Base-by-base conservation (phyloP, 2,888 invertebrate species). In the Homarus gammarus region DNA sequence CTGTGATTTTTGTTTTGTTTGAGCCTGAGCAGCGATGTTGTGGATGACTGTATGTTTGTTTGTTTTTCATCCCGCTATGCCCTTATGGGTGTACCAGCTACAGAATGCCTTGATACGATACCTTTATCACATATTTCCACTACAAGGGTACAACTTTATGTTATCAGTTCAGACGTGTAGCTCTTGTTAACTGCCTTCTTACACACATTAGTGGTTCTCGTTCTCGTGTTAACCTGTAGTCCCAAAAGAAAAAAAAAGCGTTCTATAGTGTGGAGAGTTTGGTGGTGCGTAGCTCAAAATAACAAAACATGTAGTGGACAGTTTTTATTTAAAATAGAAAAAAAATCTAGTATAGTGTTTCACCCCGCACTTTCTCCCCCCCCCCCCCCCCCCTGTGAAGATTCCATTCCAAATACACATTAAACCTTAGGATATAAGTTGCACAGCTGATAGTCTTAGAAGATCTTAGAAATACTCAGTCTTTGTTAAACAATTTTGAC, bases 261-360 rank as follows among this genome's bases (percentile, higher is more conserved):
- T 27, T 64, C 27, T 64, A 64, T n/a, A n/a, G n/a, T n/a, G 64
- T 27, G 64, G 22, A 27, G 27, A 27, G 22, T 27, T 83, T 2
- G 82, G 70, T 83, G 82, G 82, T 83, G 44, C 33, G 68, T 68
- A 70, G 82, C 70, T 83, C 82, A 83, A 83, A 56, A n/a, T n/a
- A n/a, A n/a, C n/a, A n/a, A 64, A 68, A 82, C 44, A 70, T 38
- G 40, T 83, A 68, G 68, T 44, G 82, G 64, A 70, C 31, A 68
- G 68, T 44, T 70, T 68, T 64, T 38, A 83, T 70, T 83, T 79
- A 56, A 64, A 22, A 64, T 64, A 64, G 22, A 44, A 70, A 40
- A 70, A 56, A 56, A 56, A 56, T 82, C 64, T 36, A 68, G 22
- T 40, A 49, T 83, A 68, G 82, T 40, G 40, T 44, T 44, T 70